Conservation (phyloP, 2,113 vertebrate species). For the Lepus timidus region DNA sequence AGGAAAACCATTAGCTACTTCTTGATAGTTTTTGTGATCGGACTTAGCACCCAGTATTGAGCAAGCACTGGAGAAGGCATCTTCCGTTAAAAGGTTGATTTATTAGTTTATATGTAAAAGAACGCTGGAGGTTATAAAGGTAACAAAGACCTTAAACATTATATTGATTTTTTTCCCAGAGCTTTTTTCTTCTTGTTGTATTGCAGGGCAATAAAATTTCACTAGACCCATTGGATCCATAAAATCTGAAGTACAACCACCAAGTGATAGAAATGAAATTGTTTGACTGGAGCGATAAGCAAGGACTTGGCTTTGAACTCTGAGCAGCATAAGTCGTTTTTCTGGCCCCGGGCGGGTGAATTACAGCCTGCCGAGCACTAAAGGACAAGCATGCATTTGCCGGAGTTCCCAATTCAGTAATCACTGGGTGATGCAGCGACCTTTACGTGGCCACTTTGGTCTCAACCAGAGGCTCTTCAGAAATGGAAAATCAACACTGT, state of each 20-base stretch:
- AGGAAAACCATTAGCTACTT: slow-evolving; percentile 73
- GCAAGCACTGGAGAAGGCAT: slow-evolving; percentile 61
- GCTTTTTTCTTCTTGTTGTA: slow-evolving; percentile 87
- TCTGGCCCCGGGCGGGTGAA: slow-evolving; percentile 82
- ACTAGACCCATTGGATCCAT: slow-evolving; percentile 89
- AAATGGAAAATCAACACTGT: slow-evolving; percentile 38
- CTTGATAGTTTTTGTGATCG: slow-evolving; percentile 76
- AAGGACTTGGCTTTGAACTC: slow-evolving; percentile 86
- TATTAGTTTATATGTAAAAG: slow-evolving; percentile 83
- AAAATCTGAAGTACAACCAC: slow-evolving; percentile 85
- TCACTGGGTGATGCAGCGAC: slow-evolving; percentile 87
- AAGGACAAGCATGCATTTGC: slow-evolving; percentile 79
- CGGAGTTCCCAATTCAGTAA: slow-evolving; percentile 71
- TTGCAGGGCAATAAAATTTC: slow-evolving; percentile 89
- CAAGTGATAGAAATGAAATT: slow-evolving; percentile 88
- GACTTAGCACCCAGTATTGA: slow-evolving; percentile 74
- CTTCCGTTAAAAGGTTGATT: slow-evolving; percentile 82
- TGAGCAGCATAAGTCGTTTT: slow-evolving; percentile 84
- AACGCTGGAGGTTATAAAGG: slow-evolving; percentile 84
- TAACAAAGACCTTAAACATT: slow-evolving; percentile 84
- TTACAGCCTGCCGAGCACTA: slow-evolving; percentile 82
- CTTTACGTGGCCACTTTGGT: slow-evolving; percentile 83
- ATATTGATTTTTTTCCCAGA: slow-evolving; percentile 84
- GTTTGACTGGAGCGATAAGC: slow-evolving; percentile 88
- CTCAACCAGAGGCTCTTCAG: slow-evolving; percentile 49